These are phyloP conservation scores for Caloenas nicobarica DNA, from an alignment of 2,113 vertebrate genomes.

Conservation along the genomic window DNA sequence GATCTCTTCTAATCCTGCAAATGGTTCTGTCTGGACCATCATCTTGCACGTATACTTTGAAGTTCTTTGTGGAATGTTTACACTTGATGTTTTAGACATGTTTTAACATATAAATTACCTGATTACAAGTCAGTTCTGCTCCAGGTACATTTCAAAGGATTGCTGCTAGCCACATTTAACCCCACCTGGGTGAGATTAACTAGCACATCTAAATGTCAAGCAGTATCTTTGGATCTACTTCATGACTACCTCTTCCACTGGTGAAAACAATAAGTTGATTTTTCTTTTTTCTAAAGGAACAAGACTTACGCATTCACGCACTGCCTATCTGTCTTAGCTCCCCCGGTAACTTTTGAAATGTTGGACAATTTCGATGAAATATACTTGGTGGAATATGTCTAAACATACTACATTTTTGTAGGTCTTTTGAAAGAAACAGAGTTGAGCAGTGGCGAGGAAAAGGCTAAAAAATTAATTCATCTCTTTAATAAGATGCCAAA, in stretches of 20 bases:
- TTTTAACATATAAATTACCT: constrained; percentile 13
- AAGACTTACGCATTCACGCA: background rate
- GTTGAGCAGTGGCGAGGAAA: background rate
- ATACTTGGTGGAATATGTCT: background rate
- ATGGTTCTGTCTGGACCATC: background rate
- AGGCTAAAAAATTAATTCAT: background rate
- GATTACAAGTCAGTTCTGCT: constrained; percentile 24
- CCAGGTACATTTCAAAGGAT: background rate
- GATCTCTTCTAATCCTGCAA: background rate
- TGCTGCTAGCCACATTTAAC: constrained; percentile 30
- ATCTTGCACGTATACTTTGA: background rate
- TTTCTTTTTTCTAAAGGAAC: background rate
- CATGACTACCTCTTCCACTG: background rate
- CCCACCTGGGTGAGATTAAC: background rate
- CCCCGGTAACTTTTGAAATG: background rate
- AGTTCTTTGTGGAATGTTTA: background rate
- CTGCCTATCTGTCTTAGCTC: background rate
- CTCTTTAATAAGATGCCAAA: background rate
- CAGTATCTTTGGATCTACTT: background rate
- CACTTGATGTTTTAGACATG: background rate
- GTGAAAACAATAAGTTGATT: background rate
- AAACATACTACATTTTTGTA: too few relatives aligned
- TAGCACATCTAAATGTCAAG: background rate
- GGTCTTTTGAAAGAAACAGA: background rate
- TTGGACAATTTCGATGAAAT: background rate